These are phyloP conservation scores for Catharus minimus DNA, from an alignment of 2,113 vertebrate species.

Conservation along the genomic window DNA sequence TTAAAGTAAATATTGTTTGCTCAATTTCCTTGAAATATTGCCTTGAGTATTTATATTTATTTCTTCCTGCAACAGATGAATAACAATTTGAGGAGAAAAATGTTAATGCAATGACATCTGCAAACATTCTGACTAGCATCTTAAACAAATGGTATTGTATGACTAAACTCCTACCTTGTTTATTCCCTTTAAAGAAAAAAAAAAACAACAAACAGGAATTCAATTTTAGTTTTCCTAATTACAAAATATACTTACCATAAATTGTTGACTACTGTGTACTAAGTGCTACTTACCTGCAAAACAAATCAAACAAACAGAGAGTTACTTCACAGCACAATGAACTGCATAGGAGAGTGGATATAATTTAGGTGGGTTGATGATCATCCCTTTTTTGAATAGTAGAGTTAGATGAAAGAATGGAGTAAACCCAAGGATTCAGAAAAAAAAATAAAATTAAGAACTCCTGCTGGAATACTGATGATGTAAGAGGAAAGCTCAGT, in stretches of 20 bases:
- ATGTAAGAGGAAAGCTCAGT: background rate
- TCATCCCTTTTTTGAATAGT: background rate
- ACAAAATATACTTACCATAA: slow-evolving; percentile 23
- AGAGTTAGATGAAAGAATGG: background rate
- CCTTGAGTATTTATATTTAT: background rate
- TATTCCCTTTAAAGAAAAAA: background rate
- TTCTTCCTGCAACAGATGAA: background rate
- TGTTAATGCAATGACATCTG: background rate
- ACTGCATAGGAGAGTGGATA: background rate
- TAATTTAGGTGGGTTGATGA: background rate
- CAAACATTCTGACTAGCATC: background rate
- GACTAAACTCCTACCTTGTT: background rate
- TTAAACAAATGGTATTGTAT: background rate
- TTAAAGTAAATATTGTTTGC: background rate
- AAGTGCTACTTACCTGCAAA: slow-evolving; percentile 62
- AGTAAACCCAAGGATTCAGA: background rate
- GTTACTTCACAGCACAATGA: background rate
- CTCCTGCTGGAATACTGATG: background rate
- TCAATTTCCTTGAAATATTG: background rate
- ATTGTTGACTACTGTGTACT: background rate
- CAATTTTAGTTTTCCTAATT: background rate
- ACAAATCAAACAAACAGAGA: background rate
- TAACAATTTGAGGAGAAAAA: background rate
- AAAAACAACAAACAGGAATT: background rate
- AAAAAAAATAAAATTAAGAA: background rate